A percentile compares a stretch with the other conserved stretches of the same genome.
phyloP scores from a whole-genome alignment of 2,888 invertebrate species.

The Drosophila tanythrix region DNA sequence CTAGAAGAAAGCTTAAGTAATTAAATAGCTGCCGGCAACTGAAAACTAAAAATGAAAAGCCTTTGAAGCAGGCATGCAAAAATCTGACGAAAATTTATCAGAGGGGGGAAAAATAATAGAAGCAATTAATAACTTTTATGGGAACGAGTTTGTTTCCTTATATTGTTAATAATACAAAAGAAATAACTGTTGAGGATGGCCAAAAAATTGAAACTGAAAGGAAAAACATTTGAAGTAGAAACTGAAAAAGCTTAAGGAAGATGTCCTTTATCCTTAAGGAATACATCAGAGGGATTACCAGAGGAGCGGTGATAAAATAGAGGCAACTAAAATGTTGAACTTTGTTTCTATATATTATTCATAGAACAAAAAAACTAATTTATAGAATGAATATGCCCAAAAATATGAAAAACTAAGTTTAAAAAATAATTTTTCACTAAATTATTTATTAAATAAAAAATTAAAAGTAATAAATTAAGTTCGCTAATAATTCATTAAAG shows the following conservation, averaged over 20 bases:
- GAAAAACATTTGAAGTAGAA: background rate
- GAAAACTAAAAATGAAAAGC: background rate
- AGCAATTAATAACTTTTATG: background rate
- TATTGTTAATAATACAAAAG: background rate
- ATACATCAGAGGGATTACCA: background rate
- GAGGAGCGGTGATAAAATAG: background rate
- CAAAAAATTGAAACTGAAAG: background rate
- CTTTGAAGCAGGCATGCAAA: background rate
- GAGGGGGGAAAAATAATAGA: background rate
- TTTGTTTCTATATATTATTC: background rate
- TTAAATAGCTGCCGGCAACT: slow-evolving; percentile 23
- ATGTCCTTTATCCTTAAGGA: background rate
- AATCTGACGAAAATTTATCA: background rate
- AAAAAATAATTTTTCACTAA: background rate
- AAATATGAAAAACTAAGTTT: background rate
- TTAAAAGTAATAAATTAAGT: background rate
- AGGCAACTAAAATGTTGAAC: background rate
- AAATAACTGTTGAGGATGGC: background rate
- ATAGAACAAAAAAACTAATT: background rate
- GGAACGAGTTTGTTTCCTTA: too few species aligned
- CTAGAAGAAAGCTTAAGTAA: slow-evolving; percentile 27
- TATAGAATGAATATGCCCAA: rapidly evolving
- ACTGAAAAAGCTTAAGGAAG: background rate
- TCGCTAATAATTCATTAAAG: background rate
- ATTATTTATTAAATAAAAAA: background rate